phyloP scores from a whole-genome alignment of 2,113 vertebrate genomes.

The Cheilinus undulatus region DNA sequence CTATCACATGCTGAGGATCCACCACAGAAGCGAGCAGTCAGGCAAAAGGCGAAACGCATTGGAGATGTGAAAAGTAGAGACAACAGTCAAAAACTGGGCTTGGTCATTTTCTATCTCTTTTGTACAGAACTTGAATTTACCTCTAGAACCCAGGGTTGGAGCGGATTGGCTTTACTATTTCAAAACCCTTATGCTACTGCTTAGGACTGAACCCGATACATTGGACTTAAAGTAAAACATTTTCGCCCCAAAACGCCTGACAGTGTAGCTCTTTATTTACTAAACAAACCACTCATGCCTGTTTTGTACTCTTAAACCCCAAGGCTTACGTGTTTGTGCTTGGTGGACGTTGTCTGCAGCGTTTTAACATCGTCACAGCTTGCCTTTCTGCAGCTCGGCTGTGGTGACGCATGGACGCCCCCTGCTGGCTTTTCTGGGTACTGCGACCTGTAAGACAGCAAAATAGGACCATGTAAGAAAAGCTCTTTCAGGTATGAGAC shows the following conservation, averaged over 20 bases:
- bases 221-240: no score
- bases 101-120: no score
- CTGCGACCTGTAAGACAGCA: constrained; percentile 12
- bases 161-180: no score
- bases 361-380: not conserved
- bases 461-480: not conserved
- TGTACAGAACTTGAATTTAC: no score
- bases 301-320: not conserved
- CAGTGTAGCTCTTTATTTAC: no score
- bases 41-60: not conserved
- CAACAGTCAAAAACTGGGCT: not conserved
- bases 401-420: constrained; percentile 37
- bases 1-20: constrained; percentile 5
- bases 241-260: no score
- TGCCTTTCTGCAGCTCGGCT: not conserved
- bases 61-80: not conserved
- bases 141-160: no score
- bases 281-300: no score
- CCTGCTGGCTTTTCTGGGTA: not conserved
- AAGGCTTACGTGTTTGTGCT: no score
- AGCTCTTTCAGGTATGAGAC: not conserved
- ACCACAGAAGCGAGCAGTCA: not conserved
- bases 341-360: not conserved
- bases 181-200: no score
- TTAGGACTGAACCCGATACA: no score